Evolutionary conservation across 2,888 invertebrate species (phyloP), one percentile per base, ranked within the genome.

Genomic region (Nesidiocoris tenuis): DNA sequence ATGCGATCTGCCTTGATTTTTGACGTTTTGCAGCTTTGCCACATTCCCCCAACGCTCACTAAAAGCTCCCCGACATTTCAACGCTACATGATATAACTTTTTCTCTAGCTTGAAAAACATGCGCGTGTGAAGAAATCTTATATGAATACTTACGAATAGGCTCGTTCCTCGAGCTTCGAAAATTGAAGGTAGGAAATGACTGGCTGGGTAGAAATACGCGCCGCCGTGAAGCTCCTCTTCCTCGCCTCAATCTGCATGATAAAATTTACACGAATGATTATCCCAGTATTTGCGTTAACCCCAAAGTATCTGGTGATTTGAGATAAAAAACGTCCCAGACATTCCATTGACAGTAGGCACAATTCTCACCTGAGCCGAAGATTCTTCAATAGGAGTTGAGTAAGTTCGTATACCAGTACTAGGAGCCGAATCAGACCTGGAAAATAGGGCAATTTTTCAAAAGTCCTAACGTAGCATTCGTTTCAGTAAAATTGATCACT

Each of bases 321-420:
- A n/a, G n/a, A n/a, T n/a, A n/a, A n/a, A 39, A 39, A 39, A 39
- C 39, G 39, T 7, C 39, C 3, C 5, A 39, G 12, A 39, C 39
- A 39, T 39, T 39, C 5, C 39, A 12, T 39, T 7, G 12, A 39
- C 3, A 12, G 39, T 7, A 39, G 39, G 3, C 39, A 39, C 3
- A 59, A 17, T 72, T 61, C 72, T 61, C 55, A 23, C 19, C 79
- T 83, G 9, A 86, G 83, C 78, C 86, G 85, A 16, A 85, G 82
- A 1, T n/a, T n/a, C n/a, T n/a, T n/a, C n/a, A 86, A 79, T 57
- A 87, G 80, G 17, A 86, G 81, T 80, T 86, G 86, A 12, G 85
- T 86, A 24, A 87, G 80, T 68, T 86, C 82, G 63, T 86, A 80
- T 0, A 86, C 85, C 80, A 87, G 82, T 66, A 85, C 85, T 1